These are phyloP conservation scores for Cephus cinctus DNA, from an alignment of 1,140 invertebrate genomes.

Conservation along the genomic window DNA sequence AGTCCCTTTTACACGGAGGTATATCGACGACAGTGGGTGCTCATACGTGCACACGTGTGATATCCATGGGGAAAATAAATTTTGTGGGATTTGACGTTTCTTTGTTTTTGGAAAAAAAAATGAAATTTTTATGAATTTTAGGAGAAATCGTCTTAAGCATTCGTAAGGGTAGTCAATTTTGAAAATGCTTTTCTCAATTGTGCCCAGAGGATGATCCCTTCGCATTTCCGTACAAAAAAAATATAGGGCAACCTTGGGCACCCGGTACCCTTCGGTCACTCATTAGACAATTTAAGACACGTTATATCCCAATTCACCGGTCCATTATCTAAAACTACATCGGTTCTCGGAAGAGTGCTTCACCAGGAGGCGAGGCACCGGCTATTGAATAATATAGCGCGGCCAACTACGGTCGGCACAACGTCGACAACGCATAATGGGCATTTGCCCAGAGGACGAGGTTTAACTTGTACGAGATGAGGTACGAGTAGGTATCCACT, in stretches of 20 bases:
- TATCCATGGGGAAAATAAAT: no score
- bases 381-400: conserved; percentile 43
- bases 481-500: no score
- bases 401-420: conserved; percentile 29
- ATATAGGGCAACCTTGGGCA: conserved; percentile 33
- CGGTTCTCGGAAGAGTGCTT: conserved; percentile 42
- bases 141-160: no score
- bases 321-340: conserved; percentile 46
- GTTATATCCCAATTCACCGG: conserved; percentile 50
- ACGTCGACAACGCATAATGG: conserved; percentile 37
- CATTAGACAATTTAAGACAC: conserved; percentile 55
- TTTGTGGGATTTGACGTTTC: no score
- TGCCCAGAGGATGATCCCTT: no score
- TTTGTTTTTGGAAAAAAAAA: no score
- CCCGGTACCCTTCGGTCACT: conserved; percentile 42
- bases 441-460: conserved; percentile 33
- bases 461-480: no score
- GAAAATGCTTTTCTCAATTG: background rate
- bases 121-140: no score
- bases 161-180: conserved; percentile 12
- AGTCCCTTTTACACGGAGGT: no score
- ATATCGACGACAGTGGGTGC: no score
- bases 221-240: conserved; percentile 37
- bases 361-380: conserved; percentile 18
- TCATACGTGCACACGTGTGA: no score